These are phyloP conservation scores for Holothuria scabra DNA, from an alignment of 53 echinoderm and acorn worm genomes.

Conservation along the genomic window DNA sequence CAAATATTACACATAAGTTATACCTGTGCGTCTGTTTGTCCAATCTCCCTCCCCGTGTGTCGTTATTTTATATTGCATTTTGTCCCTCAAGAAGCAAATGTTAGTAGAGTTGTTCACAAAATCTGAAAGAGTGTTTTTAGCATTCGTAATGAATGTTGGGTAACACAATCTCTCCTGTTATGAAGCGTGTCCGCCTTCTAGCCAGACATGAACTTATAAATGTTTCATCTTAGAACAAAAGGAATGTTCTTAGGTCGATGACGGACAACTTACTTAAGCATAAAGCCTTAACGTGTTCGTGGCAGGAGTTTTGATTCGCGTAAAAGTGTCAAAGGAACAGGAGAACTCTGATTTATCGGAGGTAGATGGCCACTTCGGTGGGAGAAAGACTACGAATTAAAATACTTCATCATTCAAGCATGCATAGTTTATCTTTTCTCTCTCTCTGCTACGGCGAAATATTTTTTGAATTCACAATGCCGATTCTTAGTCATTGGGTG, in stretches of 20 bases:
- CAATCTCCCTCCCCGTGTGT: too few species aligned
- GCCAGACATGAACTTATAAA: too few species aligned
- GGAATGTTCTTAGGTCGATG: constrained; percentile 20
- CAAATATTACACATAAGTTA: too few species aligned
- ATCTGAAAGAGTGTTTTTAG: too few species aligned
- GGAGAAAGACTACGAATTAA: constrained; percentile 33
- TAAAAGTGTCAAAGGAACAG: constrained; percentile 29
- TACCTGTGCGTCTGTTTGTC: too few species aligned
- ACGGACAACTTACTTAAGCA: constrained; percentile 10
- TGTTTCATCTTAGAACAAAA: too few species aligned
- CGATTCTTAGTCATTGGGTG: constrained; percentile 15
- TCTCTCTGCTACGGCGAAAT: background rate
- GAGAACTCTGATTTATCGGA: constrained; percentile 39
- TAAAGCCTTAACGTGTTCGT: constrained; percentile 1
- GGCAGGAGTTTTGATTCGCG: constrained; percentile 25
- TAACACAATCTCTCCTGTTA: too few species aligned
- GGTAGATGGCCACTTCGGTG: constrained; percentile 42
- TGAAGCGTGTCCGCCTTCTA: too few species aligned
- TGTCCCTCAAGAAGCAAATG: too few species aligned
- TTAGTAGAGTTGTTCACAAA: too few species aligned
- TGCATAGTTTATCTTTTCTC: constrained; percentile 26
- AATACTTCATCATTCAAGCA: constrained; percentile 37
- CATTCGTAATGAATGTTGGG: too few species aligned
- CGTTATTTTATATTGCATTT: too few species aligned
- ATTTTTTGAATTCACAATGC: constrained; percentile 17